Conservation (phyloP, 2,888 invertebrate genomes). For the Acanthopleura granulata region DNA sequence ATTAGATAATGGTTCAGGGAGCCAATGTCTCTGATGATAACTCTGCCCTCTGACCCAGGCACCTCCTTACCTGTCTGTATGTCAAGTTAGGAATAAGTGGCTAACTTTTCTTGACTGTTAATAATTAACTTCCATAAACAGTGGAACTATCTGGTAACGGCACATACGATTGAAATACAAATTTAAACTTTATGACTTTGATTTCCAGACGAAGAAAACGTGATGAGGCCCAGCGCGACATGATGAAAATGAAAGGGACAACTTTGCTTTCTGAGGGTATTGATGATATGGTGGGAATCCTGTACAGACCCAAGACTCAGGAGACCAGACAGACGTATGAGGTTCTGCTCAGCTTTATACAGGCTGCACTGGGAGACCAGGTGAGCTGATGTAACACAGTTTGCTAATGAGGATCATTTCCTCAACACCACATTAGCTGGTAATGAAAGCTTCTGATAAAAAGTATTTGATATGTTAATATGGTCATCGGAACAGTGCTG, state of each 20-base stretch:
- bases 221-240: conserved; percentile 92
- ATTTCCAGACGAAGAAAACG: conserved; percentile 61
- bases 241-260: conserved; percentile 89
- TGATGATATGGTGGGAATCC: conserved; percentile 93
- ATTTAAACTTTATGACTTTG: not conserved
- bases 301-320: conserved; percentile 96
- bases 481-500: no score
- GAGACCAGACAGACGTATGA: conserved; percentile 98
- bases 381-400: conserved; percentile 47
- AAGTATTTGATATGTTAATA: no score
- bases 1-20: no score
- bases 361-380: conserved; percentile 94
- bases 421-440: no score
- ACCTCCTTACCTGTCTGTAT: no score
- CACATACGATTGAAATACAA: not conserved
- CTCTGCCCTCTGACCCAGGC: no score
- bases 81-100: no score
- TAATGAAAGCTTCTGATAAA: no score
- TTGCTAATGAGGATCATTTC: no score
- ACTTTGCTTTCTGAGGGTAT: conserved; percentile 79
- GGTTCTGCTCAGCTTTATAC: conserved; percentile 94
- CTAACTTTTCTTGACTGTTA: no score
- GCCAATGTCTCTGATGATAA: no score
- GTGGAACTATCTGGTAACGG: not conserved
- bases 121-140: not conserved